phyloP scores from a whole-genome alignment of 2,113 vertebrate species.

The Bubo blakistoni region DNA sequence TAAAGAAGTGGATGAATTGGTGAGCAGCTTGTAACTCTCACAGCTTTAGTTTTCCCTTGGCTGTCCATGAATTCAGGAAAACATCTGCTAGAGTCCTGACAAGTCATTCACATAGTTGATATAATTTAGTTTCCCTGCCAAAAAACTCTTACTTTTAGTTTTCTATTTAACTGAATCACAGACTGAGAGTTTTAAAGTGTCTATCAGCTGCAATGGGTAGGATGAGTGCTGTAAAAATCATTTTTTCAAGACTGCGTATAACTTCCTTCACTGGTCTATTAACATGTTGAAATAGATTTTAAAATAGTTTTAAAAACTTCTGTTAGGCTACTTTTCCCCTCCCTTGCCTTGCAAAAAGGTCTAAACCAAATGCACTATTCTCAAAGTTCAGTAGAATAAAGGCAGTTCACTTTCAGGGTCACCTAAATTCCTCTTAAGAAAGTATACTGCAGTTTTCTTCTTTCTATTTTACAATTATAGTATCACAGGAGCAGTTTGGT shows the following conservation, averaged over 20 bases:
- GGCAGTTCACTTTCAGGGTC: not conserved
- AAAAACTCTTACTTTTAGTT: constrained; percentile 27
- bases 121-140: constrained; percentile 43
- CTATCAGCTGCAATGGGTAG: not conserved
- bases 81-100: constrained; percentile 46
- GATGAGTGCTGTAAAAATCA: not conserved
- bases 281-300: not conserved
- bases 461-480: not conserved
- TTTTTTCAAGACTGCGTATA: not conserved
- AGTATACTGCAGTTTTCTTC: not conserved
- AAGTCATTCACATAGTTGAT: constrained; percentile 30
- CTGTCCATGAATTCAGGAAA: constrained; percentile 28
- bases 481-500: not conserved
- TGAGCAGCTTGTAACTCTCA: constrained; percentile 25
- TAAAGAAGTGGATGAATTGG: not conserved
- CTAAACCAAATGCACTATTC: not conserved
- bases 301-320: not conserved
- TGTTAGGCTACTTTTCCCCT: not conserved
- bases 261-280: not conserved
- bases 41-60: constrained; percentile 44
- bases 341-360: not conserved
- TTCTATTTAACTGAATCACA: constrained; percentile 33
- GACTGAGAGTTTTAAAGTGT: not conserved
- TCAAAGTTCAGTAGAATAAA: not conserved
- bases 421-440: not conserved